Evolutionary conservation across 2,113 vertebrate genomes (phyloP).

Genomic region (Platysternon megacephalum): DNA sequence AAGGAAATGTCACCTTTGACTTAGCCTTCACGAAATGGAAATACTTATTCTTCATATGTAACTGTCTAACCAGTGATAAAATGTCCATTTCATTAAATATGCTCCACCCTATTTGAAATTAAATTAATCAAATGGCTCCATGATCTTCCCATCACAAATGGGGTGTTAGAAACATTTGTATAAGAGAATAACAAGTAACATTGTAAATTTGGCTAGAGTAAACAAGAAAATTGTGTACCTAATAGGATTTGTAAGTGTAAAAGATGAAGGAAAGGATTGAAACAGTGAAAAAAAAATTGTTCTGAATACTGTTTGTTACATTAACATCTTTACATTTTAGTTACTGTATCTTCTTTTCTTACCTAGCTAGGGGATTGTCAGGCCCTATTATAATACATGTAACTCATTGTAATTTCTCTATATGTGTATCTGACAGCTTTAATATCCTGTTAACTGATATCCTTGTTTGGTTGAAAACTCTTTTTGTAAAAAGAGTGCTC

Average conservation of each 20-base stretch:
- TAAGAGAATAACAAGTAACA: constrained; percentile 8
- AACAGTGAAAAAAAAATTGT: background rate
- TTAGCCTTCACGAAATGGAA: constrained; percentile 18
- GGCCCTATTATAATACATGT: background rate
- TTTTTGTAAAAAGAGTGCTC: background rate
- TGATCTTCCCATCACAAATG: background rate
- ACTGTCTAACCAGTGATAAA: constrained; percentile 21
- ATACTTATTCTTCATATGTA: background rate
- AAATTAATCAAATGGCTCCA: constrained; percentile 14
- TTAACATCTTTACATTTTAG: background rate
- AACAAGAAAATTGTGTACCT: background rate
- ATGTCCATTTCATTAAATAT: constrained; percentile 34
- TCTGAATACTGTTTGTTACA: background rate
- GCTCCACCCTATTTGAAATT: background rate
- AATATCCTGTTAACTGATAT: background rate
- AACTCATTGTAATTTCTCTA: background rate
- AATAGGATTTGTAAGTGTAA: background rate
- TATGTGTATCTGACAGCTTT: background rate
- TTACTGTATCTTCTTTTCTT: background rate
- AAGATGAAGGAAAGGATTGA: background rate
- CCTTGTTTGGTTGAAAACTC: background rate
- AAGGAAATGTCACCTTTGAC: background rate
- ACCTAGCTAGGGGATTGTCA: background rate
- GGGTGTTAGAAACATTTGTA: background rate
- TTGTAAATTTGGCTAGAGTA: background rate